Conservation (phyloP, 2,113 vertebrate genomes). For the Calyptommatus sinebrachiatus region DNA sequence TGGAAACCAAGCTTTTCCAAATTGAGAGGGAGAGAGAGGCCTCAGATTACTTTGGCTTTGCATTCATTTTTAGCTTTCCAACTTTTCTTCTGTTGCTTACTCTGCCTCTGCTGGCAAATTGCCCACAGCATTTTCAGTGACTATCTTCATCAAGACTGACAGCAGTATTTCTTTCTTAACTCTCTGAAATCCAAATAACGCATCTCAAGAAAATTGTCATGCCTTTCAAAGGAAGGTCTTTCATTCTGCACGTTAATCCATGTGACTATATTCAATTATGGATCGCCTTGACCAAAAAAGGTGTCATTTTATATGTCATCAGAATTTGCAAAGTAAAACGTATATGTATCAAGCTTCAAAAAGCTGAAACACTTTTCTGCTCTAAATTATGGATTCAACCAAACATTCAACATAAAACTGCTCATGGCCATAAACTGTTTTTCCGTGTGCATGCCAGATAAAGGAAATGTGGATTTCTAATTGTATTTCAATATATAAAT, state of each 20-base stretch:
- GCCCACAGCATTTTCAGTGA: neutral
- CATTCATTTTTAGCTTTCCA: neutral
- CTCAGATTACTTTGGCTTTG: neutral
- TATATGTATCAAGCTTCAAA: neutral
- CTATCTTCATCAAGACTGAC: neutral
- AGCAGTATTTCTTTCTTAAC: neutral
- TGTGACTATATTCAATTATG: neutral
- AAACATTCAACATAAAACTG: too few species aligned
- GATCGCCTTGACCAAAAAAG: neutral
- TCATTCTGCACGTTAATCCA: neutral
- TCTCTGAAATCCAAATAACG: neutral
- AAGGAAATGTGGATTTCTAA: too few species aligned
- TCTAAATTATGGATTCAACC: neutral
- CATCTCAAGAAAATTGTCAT: neutral
- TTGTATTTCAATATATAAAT: too few species aligned
- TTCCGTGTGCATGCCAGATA: too few species aligned
- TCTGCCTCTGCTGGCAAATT: neutral
- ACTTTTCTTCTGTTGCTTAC: neutral
- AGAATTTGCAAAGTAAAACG: neutral
- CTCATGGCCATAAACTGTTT: too few species aligned
- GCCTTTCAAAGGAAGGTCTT: neutral
- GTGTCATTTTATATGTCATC: neutral
- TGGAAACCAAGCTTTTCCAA: neutral
- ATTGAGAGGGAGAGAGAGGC: neutral
- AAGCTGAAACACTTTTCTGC: neutral